Conservation (phyloP, 2,113 vertebrate species). For the Ovis canadensis region DNA sequence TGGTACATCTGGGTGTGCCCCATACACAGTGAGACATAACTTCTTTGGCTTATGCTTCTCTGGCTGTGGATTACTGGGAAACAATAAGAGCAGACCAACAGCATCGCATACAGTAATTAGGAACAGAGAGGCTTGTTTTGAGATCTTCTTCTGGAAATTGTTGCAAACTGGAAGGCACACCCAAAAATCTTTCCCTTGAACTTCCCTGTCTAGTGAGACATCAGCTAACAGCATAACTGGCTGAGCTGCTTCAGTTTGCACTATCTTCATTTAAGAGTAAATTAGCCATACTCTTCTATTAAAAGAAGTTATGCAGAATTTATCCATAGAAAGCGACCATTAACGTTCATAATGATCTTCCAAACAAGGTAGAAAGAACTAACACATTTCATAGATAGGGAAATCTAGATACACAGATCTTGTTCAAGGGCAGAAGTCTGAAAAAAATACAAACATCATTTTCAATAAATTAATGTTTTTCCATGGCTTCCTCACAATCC, state of each 20-base stretch:
- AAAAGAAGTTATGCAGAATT: slow-evolving; percentile 28
- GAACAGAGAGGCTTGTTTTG: background rate
- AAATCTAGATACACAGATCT: slow-evolving; percentile 22
- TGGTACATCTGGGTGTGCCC: background rate
- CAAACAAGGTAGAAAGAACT: slow-evolving; percentile 7
- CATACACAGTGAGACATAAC: background rate
- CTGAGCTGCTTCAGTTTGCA: background rate
- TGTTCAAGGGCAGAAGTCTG: slow-evolving; percentile 46
- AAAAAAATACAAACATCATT: background rate
- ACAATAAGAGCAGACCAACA: background rate
- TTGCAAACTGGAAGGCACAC: background rate
- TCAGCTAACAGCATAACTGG: background rate
- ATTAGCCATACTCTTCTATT: background rate
- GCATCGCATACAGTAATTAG: slow-evolving; percentile 12
- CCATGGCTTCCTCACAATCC: background rate
- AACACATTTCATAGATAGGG: background rate
- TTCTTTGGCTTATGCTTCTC: slow-evolving; percentile 4
- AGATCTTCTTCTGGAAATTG: slow-evolving; percentile 14
- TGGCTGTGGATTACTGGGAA: slow-evolving; percentile 20
- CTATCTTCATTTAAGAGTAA: background rate
- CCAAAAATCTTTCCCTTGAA: background rate
- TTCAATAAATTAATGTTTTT: slow-evolving; percentile 43
- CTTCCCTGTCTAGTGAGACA: background rate
- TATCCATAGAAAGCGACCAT: slow-evolving; percentile 20
- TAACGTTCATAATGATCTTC: slow-evolving; percentile 39